Evolutionary conservation across 2,113 vertebrate species (phyloP), one percentile per base, ranked within the genome.

Genomic region (Empidonax traillii): DNA sequence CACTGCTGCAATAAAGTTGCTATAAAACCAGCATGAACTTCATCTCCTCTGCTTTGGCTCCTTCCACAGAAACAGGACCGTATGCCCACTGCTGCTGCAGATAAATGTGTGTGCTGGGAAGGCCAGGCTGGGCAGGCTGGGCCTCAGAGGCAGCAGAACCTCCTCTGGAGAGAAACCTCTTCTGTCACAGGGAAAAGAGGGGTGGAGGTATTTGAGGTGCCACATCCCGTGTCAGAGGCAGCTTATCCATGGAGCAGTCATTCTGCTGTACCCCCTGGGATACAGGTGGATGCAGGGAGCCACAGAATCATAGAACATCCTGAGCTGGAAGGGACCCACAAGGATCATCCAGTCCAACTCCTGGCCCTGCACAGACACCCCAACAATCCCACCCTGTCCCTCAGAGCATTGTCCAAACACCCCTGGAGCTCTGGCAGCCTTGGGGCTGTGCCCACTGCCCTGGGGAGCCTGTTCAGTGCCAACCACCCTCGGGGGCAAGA

Each of bases 1-100:
- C 52, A 58, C 83, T 84, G 79, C 92, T 71, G 93, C 88, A 27
- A 6, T 63, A 14, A 86, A 77, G 12, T 47, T 86, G 88, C 47
- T 73, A 28, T 19, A 37, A 81, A 72, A 67, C 30, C 73, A 92
- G 55, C 51, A 17, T 2, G 39, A 95, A 31, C 76, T 68, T 68
- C 76, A 66, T 13, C 59, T 88, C 90, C 19, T 56, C 76, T 72
- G 33, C 72, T 74, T 39, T 59, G 68, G 39, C 79, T 90, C 72
- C 52, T 63, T 74, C 43, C 43, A 25, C 39, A 61, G 86, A 33
- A 80, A 7, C 7, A 28, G 1, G 2, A 17, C 25, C 3, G 0
- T 0, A 16, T 63, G 51, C 63, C 61, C 33, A 2, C 41, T 76
- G 31, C 47, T 74, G 5, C 19, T 5, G 1, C 43, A 9, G 53